phyloP scores from a whole-genome alignment of 2,113 vertebrate species.

The Natator depressus region DNA sequence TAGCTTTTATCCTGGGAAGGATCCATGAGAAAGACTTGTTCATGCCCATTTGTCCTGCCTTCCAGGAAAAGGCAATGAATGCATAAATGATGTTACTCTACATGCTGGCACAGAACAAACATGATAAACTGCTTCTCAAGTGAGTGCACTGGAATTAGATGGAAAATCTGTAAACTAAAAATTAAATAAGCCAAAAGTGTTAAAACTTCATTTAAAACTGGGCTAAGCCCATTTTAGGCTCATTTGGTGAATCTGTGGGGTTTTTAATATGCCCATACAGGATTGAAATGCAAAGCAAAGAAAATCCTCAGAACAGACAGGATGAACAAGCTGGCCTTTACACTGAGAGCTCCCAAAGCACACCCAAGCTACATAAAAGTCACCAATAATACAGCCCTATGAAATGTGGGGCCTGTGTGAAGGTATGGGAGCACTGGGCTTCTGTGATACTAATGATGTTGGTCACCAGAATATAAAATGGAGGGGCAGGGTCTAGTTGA shows the following conservation, averaged over 20 bases:
- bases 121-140: conserved; percentile 7
- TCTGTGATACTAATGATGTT: neutral
- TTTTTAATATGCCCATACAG: neutral
- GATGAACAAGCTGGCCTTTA: neutral
- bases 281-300: neutral
- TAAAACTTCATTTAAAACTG: neutral
- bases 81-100: conserved; percentile 30
- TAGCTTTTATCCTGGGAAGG: conserved; percentile 35
- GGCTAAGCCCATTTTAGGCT: neutral
- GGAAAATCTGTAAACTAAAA: neutral
- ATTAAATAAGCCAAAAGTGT: neutral
- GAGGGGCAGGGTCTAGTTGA: neutral
- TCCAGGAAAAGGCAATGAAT: conserved; percentile 50
- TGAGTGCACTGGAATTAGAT: neutral
- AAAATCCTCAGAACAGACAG: neutral
- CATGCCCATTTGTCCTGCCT: conserved; percentile 27
- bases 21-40: neutral
- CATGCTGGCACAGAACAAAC: neutral
- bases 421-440: neutral
- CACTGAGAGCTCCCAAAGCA: neutral
- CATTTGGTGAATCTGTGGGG: neutral
- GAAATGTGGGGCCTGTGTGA: no score
- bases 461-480: neutral
- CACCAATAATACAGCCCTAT: neutral
- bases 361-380: neutral